A percentile compares a stretch with the other conserved stretches of the same genome.
phyloP scores from a whole-genome alignment of 2,797 vertebrate species.

The Gambelia wislizenii region DNA sequence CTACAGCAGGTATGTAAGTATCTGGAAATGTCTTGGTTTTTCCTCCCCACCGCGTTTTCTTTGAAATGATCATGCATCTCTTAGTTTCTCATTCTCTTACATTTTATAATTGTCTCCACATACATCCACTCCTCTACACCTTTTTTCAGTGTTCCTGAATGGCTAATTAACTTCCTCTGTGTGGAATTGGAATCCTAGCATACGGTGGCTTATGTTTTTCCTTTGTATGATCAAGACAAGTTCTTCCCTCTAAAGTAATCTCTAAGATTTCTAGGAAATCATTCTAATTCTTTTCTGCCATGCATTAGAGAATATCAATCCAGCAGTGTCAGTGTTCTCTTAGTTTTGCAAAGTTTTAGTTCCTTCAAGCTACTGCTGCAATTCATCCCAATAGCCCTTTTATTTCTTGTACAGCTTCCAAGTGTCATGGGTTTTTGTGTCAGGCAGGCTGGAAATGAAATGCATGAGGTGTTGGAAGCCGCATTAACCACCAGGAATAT shows the following conservation, averaged over 20 bases:
- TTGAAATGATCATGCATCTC: constrained; percentile 17
- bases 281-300: constrained; percentile 7
- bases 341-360: not conserved
- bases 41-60: not conserved
- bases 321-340: not conserved
- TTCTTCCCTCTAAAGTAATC: not conserved
- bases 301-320: not conserved
- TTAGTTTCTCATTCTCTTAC: not conserved
- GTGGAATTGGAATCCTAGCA: not conserved
- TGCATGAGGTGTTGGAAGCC: not conserved
- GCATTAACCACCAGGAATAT: not conserved
- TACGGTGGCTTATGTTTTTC: not conserved
- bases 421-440: not conserved
- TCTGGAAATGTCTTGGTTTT: not conserved
- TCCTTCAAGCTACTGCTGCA: not conserved
- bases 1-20: not conserved
- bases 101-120: not conserved
- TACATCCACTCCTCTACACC: not conserved
- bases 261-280: accelerated
- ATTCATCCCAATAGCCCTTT: not conserved
- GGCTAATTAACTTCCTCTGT: constrained; percentile 7
- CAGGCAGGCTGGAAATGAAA: not conserved
- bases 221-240: not conserved
- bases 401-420: not conserved
- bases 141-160: constrained; percentile 9